Evolutionary conservation across 2,797 vertebrate genomes (phyloP).

Genomic region (Onychomys leucogaster): DNA sequence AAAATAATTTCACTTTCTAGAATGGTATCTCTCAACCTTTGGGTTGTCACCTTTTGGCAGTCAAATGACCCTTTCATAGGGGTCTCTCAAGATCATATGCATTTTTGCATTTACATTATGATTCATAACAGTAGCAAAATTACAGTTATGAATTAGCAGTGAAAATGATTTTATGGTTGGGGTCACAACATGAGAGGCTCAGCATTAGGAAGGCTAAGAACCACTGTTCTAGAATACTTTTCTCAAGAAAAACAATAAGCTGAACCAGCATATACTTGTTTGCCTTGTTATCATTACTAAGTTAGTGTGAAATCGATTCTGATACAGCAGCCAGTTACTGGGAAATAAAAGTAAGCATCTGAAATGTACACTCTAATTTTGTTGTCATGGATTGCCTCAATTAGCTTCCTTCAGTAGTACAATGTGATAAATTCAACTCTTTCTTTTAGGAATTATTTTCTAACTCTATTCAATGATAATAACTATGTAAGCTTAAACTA

Average conservation of each 20-base stretch:
- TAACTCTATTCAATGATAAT: neutral
- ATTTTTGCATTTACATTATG: neutral
- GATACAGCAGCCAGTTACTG: neutral
- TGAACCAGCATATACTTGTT: neutral
- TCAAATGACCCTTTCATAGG: neutral
- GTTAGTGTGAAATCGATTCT: neutral
- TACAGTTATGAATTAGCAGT: neutral
- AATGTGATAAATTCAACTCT: neutral
- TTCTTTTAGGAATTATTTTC: neutral
- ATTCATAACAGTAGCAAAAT: neutral
- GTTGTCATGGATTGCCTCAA: neutral
- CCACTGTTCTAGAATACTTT: neutral
- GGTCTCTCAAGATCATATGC: neutral
- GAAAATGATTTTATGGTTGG: neutral
- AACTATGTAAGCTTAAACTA: neutral
- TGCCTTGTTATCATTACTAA: neutral
- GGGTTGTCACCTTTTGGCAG: neutral
- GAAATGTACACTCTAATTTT: neutral
- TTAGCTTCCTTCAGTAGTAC: neutral
- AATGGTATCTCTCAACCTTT: neutral
- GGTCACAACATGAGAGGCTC: neutral
- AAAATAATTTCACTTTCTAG: neutral
- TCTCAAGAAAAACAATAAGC: neutral
- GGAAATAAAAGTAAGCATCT: neutral
- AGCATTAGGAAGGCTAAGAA: neutral